Percentiles rank a stretch among this genome's conserved stretches.
These are phyloP conservation scores for Stegastes partitus DNA, from an alignment of 2,113 vertebrate genomes.

Conservation along the genomic window DNA sequence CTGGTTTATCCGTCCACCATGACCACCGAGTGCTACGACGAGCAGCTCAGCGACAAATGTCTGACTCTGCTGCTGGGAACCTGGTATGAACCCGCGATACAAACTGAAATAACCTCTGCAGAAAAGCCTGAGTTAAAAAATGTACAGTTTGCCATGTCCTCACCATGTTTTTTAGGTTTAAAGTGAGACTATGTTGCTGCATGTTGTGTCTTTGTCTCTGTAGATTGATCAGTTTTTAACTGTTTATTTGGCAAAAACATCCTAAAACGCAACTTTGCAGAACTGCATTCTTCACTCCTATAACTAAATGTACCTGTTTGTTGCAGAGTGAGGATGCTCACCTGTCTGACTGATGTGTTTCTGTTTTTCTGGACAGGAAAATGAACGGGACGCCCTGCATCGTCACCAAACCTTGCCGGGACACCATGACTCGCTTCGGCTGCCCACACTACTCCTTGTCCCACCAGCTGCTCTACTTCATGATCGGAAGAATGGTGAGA, in stretches of 20 bases:
- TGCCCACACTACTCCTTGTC: slow-evolving; percentile 87
- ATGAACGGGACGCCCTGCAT: slow-evolving; percentile 84
- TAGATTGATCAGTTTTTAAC: too few relatives aligned
- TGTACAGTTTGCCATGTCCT: too few relatives aligned
- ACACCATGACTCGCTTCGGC: slow-evolving; percentile 85
- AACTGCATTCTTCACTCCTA: too few relatives aligned
- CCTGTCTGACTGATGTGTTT: background rate
- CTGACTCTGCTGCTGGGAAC: slow-evolving; percentile 89
- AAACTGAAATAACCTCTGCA: too few relatives aligned
- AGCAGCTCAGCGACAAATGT: slow-evolving; percentile 87
- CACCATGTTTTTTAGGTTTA: too few relatives aligned
- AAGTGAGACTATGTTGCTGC: too few relatives aligned
- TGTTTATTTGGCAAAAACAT: too few relatives aligned
- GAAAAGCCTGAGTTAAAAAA: too few relatives aligned
- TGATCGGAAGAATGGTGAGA: slow-evolving; percentile 87
- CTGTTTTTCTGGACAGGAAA: slow-evolving; percentile 76
- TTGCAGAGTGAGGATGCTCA: background rate
- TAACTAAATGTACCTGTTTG: background rate
- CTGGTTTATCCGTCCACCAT: slow-evolving; percentile 77
- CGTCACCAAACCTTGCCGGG: slow-evolving; percentile 84
- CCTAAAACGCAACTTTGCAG: too few relatives aligned
- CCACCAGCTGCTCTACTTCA: slow-evolving; percentile 92
- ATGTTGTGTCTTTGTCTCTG: too few relatives aligned
- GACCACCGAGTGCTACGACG: slow-evolving; percentile 82
- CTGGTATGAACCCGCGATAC: slow-evolving; percentile 70